Conservation (phyloP, 2,888 invertebrate genomes). For the Druceiella hillmani region DNA sequence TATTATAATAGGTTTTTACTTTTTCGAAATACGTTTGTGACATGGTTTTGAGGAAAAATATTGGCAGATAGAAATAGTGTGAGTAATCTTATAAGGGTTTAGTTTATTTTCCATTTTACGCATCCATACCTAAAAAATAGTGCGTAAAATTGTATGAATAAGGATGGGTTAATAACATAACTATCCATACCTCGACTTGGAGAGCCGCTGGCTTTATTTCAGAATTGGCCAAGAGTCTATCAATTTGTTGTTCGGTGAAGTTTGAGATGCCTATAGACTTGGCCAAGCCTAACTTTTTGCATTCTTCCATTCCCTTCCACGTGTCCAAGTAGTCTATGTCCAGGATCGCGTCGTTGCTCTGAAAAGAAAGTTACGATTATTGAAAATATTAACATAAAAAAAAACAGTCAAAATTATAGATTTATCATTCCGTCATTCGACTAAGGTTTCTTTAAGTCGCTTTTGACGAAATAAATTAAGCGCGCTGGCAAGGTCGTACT, state of each 20-base stretch:
- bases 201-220: conserved; percentile 55
- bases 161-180: no score
- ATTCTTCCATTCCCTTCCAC: conserved; percentile 70
- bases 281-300: conserved; percentile 55
- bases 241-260: conserved; percentile 68
- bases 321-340: conserved; percentile 70
- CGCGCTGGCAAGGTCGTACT: no score
- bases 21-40: no score
- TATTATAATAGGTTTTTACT: no score
- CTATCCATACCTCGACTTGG: conserved; percentile 40
- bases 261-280: conserved; percentile 76
- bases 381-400: no score
- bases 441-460: no score
- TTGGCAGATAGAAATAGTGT: no score
- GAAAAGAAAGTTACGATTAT: conserved; percentile 11
- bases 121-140: background rate
- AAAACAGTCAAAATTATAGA: background rate
- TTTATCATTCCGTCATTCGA: background rate
- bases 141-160: background rate
- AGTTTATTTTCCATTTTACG: no score
- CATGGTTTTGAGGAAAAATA: no score
- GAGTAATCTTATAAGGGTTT: no score
- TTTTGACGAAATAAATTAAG: no score
- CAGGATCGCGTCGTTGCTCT: conserved; percentile 45
- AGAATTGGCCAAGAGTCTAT: conserved; percentile 55